These are phyloP conservation scores for Drosophila vallismaia DNA, from an alignment of 2,888 invertebrate species.

Conservation along the genomic window DNA sequence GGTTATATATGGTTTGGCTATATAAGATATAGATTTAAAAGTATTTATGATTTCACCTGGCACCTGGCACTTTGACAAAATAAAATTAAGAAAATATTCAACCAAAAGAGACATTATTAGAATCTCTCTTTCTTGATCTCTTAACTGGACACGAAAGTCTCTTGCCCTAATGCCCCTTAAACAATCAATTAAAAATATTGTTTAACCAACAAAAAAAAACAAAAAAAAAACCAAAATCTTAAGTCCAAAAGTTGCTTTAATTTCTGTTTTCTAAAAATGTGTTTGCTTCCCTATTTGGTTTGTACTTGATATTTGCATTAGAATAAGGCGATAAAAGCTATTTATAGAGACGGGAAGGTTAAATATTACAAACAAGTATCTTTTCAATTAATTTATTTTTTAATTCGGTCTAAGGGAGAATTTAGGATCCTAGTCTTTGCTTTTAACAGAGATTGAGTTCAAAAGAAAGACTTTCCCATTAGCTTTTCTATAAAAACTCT, in stretches of 20 bases:
- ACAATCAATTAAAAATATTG: not conserved
- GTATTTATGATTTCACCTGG: constrained; percentile 61
- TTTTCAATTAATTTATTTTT: too few relatives aligned
- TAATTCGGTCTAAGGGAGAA: not conserved
- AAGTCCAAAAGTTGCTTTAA: constrained; percentile 16
- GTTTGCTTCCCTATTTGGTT: constrained; percentile 30
- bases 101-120: too few relatives aligned
- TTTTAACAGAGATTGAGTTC: too few relatives aligned
- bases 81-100: too few relatives aligned
- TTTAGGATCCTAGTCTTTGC: not conserved
- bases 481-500: too few relatives aligned
- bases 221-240: not conserved
- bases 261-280: constrained; percentile 15
- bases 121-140: not conserved
- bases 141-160: not conserved
- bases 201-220: not conserved
- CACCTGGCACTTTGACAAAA: constrained; percentile 62
- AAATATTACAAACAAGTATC: constrained; percentile 11
- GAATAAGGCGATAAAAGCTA: constrained; percentile 19
- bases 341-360: constrained; percentile 25
- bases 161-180: too few relatives aligned
- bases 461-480: too few relatives aligned
- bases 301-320: constrained; percentile 32
- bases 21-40: constrained; percentile 48
- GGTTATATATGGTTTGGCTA: constrained; percentile 28